Base-by-base conservation (phyloP, 1,140 invertebrate genomes). In the Lysiphlebus fabarum region DNA sequence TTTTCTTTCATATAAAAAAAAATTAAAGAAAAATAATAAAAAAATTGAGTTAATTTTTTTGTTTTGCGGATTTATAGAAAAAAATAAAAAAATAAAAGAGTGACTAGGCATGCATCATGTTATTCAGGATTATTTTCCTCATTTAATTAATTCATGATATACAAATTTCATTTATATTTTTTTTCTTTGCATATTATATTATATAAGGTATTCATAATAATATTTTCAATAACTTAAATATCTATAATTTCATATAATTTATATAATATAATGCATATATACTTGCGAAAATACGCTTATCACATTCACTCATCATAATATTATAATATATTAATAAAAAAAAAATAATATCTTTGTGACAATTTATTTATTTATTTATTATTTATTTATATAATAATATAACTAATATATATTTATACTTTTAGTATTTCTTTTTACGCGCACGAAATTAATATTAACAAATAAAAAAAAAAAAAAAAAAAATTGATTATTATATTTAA, bases 61-160 rank as follows among this genome's bases (percentile, higher is more conserved):
- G 6, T 17, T 26, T 34, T 34, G 36, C n/a, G n/a, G n/a, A n/a
- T 17, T 34, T 8, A 6, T 7, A 49, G 4, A 49, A 10, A 7
- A 14, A 33, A 10, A 40, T 40, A 38, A 6, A 49, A 48, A 12
- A 48, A 48, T n/a, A n/a, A n/a, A n/a, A n/a, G n/a, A 40, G 44
- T 57, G 38, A 56, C 34, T 45, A 59, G 51, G 51, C 58, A 50
- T 59, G 57, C 57, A 53, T 10, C 42, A 26, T 56, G 59, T 56
- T 68, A 65, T 72, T 72, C 64, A 69, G 73, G 70, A 73, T 70
- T 65, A 61, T n/a, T 67, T 56, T 72, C 70, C 71, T 64, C 66
- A 69, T 76, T 77, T 77, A 74, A 76, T 76, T 75, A 64, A 67
- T 76, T 68, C 73, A 69, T 74, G 73, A 76, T 77, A 77, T 77